Evolutionary conservation across 2,797 vertebrate genomes (phyloP).

Genomic region (Thamnophis elegans): DNA sequence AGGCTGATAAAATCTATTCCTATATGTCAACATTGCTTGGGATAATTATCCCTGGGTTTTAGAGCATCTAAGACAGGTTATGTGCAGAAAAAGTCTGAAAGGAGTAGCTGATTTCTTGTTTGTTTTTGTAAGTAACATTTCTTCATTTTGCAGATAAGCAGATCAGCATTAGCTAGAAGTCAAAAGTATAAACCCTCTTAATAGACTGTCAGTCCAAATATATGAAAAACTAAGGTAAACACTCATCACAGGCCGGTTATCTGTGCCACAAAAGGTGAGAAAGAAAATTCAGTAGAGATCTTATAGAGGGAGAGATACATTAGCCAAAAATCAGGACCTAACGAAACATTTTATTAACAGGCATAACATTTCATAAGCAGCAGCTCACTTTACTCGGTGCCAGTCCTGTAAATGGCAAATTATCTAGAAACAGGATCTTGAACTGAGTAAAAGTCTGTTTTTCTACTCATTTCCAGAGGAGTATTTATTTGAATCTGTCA

Average conservation of each 20-base stretch:
- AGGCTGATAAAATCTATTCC: constrained; percentile 17
- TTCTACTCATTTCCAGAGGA: not conserved
- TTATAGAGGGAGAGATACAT: not conserved
- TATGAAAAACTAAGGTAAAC: not conserved
- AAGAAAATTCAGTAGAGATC: not conserved
- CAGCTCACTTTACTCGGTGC: not conserved
- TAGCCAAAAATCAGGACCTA: not conserved
- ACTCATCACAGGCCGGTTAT: not conserved
- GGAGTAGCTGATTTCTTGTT: not conserved
- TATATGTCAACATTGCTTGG: constrained; percentile 15
- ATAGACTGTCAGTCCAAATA: not conserved
- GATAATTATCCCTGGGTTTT: constrained; percentile 15
- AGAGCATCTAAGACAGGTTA: not conserved
- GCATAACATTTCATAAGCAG: not conserved
- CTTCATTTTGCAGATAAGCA: not conserved
- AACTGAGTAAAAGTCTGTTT: not conserved
- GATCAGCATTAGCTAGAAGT: not conserved
- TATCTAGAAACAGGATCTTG: not conserved
- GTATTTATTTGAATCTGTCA: not conserved
- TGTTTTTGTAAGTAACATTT: not conserved
- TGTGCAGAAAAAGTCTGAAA: constrained; percentile 3
- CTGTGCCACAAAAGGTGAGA: not conserved
- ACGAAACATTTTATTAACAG: not conserved
- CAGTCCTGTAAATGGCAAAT: not conserved
- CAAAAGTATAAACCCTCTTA: not conserved